Evolutionary conservation across 2,888 invertebrate species (phyloP).

Genomic region (Sphaerophoria taeniata): DNA sequence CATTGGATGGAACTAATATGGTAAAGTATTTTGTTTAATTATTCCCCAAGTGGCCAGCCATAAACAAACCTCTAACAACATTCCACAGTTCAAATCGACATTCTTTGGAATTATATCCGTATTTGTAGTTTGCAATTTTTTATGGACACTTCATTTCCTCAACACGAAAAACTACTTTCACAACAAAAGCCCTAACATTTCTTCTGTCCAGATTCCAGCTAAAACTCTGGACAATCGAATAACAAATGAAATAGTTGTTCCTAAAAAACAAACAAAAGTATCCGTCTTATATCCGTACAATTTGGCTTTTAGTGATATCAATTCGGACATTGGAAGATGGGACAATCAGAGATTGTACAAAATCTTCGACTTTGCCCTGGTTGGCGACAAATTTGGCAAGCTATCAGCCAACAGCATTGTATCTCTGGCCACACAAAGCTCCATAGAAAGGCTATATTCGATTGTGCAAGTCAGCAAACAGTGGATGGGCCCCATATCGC

Average conservation of each 20-base stretch:
- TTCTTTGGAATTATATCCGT: slow-evolving; percentile 67
- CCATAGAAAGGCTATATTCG: slow-evolving; percentile 91
- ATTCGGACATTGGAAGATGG: slow-evolving; percentile 89
- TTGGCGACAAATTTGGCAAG: slow-evolving; percentile 86
- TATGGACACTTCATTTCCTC: slow-evolving; percentile 66
- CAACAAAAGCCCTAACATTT: slow-evolving; percentile 42
- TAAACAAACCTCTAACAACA: background rate
- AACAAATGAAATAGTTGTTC: slow-evolving; percentile 33
- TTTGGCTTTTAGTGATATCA: slow-evolving; percentile 85
- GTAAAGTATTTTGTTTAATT: slow-evolving; percentile 27
- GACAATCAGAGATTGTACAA: slow-evolving; percentile 88
- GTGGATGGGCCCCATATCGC: slow-evolving; percentile 94
- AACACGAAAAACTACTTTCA: slow-evolving; percentile 48
- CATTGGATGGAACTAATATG: slow-evolving; percentile 61
- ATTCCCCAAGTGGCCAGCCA: slow-evolving; percentile 6
- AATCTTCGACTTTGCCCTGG: slow-evolving; percentile 88
- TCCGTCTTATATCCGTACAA: slow-evolving; percentile 54
- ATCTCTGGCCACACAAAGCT: slow-evolving; percentile 93
- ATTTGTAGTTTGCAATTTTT: slow-evolving; percentile 66
- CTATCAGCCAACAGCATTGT: slow-evolving; percentile 83
- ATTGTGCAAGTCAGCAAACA: slow-evolving; percentile 90
- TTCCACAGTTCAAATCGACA: slow-evolving; percentile 57
- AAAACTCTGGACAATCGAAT: slow-evolving; percentile 25
- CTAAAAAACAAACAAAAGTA: slow-evolving; percentile 34
- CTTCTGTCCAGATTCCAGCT: slow-evolving; percentile 2